Evolutionary conservation across 2,113 vertebrate genomes (phyloP).

Genomic region (Onychorhynchus coronatus): DNA sequence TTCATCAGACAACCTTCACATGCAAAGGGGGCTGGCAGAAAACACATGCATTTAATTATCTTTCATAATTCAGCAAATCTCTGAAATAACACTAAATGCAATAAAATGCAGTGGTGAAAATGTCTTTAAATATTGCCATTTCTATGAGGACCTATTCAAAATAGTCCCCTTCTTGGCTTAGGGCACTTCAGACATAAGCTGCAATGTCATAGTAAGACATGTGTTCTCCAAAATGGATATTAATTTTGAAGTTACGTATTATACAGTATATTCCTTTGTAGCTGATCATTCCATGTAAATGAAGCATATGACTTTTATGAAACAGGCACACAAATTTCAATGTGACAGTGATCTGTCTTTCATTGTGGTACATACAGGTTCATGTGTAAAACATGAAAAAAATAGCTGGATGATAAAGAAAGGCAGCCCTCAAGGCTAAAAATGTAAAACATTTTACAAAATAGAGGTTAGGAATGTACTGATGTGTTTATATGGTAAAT

Average conservation of each 20-base stretch:
- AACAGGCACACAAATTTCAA: constrained; percentile 29
- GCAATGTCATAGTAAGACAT: not conserved
- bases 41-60: constrained; percentile 1
- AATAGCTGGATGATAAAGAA: not conserved
- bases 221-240: not conserved
- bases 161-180: not conserved
- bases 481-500: not conserved
- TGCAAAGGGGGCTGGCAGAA: not conserved
- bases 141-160: not conserved
- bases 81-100: not conserved
- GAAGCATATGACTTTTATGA: constrained; percentile 38
- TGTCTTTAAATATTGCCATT: not conserved
- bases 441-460: constrained; percentile 1
- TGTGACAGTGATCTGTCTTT: constrained; percentile 35
- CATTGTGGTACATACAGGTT: not conserved
- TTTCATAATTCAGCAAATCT: not conserved
- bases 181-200: not conserved
- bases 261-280: not conserved
- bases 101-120: not conserved
- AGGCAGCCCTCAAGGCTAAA: not conserved
- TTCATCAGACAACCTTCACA: not conserved
- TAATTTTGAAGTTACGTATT: not conserved
- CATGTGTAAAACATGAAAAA: not conserved
- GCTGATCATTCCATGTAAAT: constrained; percentile 12
- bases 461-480: not conserved